Base-by-base conservation (phyloP, 2,797 vertebrate genomes). In the Antennarius maculatus region DNA sequence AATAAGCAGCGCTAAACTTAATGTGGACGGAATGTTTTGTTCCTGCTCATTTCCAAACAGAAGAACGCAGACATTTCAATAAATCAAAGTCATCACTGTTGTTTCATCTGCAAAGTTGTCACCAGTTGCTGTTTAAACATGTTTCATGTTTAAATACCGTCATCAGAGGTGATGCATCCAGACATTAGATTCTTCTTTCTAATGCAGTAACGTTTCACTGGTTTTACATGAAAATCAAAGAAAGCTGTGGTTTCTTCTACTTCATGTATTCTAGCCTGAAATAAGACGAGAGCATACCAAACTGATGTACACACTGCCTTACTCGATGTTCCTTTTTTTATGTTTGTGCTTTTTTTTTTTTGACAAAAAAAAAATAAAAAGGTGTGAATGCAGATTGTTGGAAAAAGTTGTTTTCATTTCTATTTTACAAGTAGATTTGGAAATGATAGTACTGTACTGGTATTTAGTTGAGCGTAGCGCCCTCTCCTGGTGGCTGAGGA, bases 341-440 rank as follows among this genome's bases (percentile, higher is more conserved):
- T 89, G 88, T 93, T 90, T 92, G 77, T 92, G 89, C 71, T 91
- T 92, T 92, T 92, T 92, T 85, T 86, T 92, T 92, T 92, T 85
- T 86, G 74, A 91, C 68, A 29, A 41, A 86, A 85, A 86, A 85
- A 49, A 51, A 45, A 91, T 87, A 90, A 92, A 62, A 93, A 81
- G 60, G 65, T 82, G 69, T 87, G 77, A 84, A 79, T 86, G 74
- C 69, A 72, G 64, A 41, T 5, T 27, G 28, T 2, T 34, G 7
- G 31, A 34, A 34, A 34, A 34, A 34, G 5, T 5, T 31, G 29
- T 31, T 8, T 34, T 34, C 31, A 34, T 8, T 34, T 5, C 5
- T 34, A 5, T 8, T 34, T 5, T 34, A 1, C 31, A 5, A 34
- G 31, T 34, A 34, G 2, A 34, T 34, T 23, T 23, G 23, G 23